Base-by-base conservation (phyloP, 2,113 vertebrate genomes). In the Lucifuga dentata region DNA sequence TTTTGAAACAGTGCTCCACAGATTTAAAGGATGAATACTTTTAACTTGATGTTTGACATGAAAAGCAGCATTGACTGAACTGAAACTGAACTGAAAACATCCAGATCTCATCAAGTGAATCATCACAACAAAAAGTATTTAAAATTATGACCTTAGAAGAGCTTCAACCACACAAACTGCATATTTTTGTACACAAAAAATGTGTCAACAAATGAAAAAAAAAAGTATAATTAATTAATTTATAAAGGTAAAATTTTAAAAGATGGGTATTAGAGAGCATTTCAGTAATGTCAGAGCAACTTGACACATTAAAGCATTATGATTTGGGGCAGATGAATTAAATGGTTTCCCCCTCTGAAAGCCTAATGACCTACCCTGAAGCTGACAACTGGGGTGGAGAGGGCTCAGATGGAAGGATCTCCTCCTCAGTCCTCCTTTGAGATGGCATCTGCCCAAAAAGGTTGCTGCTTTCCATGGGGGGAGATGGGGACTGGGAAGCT, bases 361-460 rank as follows among this genome's bases (percentile, higher is more conserved):
- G 84, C 80, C 86, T 87, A 77, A 1, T 72, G 83, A 97, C 97
- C 97, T 96, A 98, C 97, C 97, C 96, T 92, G 96, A 95, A 95
- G 96, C 76, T 83, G 97, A 95, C 93, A 97, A 94, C 78, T 95
- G 95, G 85, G 96, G 93, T 86, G 95, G 92, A 74, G 97, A 96
- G 72, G 93, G 92, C 91, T 97, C 96, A 45, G 95, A 96, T 84
- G 95, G 94, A 92, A 98, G 95, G 80, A 96, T 94, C 90, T 93
- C 97, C 93, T 98, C 96, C 84, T 92, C 93, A 77, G 92, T 92
- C 88, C 95, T 95, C 86, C 95, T 94, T 10, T 96, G 95, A 81
- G 93, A 95, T 73, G 95, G 90, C 52, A 95, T 95, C 91, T 95
- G 95, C 92, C 95, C 95, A 49, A 97, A 98, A 87, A 98, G 86